Base-by-base conservation (phyloP, 2,797 vertebrate genomes). In the Phalloptychus januarius region DNA sequence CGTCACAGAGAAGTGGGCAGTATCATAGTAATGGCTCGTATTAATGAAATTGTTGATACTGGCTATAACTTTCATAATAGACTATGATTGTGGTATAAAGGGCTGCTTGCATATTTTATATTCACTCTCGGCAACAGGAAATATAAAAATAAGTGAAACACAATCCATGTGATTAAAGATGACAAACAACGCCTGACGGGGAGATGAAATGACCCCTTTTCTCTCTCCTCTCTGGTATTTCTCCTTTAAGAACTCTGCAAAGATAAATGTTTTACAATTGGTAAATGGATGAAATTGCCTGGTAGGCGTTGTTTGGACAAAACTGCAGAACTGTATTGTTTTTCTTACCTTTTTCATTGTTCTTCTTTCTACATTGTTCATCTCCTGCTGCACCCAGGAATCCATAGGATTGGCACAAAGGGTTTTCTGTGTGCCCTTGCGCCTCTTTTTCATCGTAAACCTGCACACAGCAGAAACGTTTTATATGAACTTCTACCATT, bases 331-430 rank as follows among this genome's bases (percentile, higher is more conserved):
- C 31, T 12, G 33, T 77, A 54, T 70, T 77, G 45, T 54, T 44
- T 13, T 38, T 79, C 78, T 77, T 81, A 89, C 85, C 81, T 83
- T 77, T 33, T 13, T 13, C 3, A 0, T 0, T 0, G 0, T 48
- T 38, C 2, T 84, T 0, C 0, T 0, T 1, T 79, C 0, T 23
- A 91, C 0, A 1, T 0, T 0, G 0, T 0, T 0, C 0, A 90
- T 74, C 76, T 88, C 15, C 0, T 2, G 0, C 71, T 82, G 20
- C 12, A 95, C 94, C 95, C 94, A 95, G 0, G 0, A 0, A 0
- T 86, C 0, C 0, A 15, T 0, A 0, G 95, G 95, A 74, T 96
- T 90, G 75, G 89, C 88, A 16, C 96, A 96, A 74, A 95, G 0
- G 0, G 71, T 81, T 7, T 0, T 2, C 0, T 0, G 2, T 12